Evolutionary conservation across 2,113 vertebrate genomes (phyloP).

Genomic region (Strix aluco): DNA sequence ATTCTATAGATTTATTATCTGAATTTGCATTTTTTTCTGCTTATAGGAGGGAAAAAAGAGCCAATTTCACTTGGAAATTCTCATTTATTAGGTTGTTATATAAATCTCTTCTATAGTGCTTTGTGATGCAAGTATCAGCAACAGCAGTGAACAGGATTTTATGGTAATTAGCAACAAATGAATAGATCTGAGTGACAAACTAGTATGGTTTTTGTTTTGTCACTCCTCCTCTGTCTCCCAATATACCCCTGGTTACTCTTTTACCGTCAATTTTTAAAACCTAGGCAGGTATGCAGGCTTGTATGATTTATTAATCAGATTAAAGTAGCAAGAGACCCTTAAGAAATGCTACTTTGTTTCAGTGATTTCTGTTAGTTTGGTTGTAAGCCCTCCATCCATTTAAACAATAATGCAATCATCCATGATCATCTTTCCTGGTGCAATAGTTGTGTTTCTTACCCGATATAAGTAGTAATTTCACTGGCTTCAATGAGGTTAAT

Average conservation of each 20-base stretch:
- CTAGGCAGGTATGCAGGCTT: neutral
- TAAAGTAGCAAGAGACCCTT: neutral
- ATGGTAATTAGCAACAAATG: neutral
- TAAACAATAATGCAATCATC: neutral
- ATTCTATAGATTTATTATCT: conserved; percentile 61
- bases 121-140: conserved; percentile 8
- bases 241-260: neutral
- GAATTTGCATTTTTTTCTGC: conserved; percentile 55
- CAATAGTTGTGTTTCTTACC: neutral
- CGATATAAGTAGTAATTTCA: neutral
- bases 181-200: neutral
- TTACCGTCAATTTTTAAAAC: neutral
- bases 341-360: neutral
- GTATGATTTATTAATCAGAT: neutral
- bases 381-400: neutral
- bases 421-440: neutral
- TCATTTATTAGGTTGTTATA: conserved; percentile 15
- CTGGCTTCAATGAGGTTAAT: neutral
- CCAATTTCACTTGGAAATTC: conserved; percentile 11
- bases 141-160: neutral
- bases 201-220: neutral
- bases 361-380: neutral
- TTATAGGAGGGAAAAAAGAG: neutral
- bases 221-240: neutral
- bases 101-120: conserved; percentile 2